Evolutionary conservation across 2,888 invertebrate species (phyloP), one percentile per base, ranked within the genome.

Genomic region (Dendrolimus houi): DNA sequence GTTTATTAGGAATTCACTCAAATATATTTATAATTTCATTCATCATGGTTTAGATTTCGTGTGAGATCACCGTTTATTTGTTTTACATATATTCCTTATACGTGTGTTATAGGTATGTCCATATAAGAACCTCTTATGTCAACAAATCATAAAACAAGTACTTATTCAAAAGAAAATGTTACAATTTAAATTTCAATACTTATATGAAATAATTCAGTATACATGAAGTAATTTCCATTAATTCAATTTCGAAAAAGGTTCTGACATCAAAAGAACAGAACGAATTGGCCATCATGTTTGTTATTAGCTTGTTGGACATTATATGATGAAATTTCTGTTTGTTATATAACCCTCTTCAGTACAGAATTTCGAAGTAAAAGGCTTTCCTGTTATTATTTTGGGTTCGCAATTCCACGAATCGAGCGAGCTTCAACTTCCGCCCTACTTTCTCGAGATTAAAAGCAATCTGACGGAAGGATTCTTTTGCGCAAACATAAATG

Each of bases 401-500:
- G 47, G 47, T 47, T 47, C 47, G 47, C 47, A 47, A 47, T 47
- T 47, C 47, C 47, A 12, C 47, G 12, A 47, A 47, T 47, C 47
- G 47, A 47, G 47, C 12, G 47, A 47, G 47, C 47, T 47, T 47
- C 47, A 47, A 12, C 47, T 47, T 6, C 47, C 47, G 47, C 55
- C 64, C 61, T 56, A 60, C 62, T 58, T 47, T 47, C 47, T 47
- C 47, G 47, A 47, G 47, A 47, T 47, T 47, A 47, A 62, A 60
- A 67, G 68, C 70, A 64, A 71, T 66, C 69, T 72, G 66, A 75
- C 72, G 69, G 70, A 74, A 69, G 72, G 74, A 72, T 77, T 76
- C 74, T 78, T 71, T 73, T 76, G 74, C 47, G 12, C 47, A 47
- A 47, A 47, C 47, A 12, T 47, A 47, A 47, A 47, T 47, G 47